phyloP scores from a whole-genome alignment of 2,113 vertebrate species.

The Sinosuthora webbiana region DNA sequence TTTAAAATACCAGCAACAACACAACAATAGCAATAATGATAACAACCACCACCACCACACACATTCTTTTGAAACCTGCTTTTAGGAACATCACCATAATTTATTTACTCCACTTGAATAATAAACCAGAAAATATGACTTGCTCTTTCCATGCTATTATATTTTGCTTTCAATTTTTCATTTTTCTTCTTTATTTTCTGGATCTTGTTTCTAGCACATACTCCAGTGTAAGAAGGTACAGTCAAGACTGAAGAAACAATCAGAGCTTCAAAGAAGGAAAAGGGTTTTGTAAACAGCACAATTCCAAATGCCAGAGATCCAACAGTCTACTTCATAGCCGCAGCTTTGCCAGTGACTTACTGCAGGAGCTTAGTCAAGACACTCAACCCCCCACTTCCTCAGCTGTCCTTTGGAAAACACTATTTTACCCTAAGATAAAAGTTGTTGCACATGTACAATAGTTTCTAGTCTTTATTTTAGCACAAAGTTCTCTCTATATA shows the following conservation, averaged over 20 bases:
- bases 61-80: background rate
- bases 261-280: background rate
- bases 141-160: background rate
- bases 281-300: background rate
- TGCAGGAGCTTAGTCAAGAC: background rate
- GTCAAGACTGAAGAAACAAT: background rate
- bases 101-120: background rate
- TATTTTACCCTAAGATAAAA: background rate
- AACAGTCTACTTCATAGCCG: background rate
- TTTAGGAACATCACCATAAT: background rate
- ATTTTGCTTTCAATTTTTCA: background rate
- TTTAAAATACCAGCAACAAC: background rate
- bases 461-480: background rate
- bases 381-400: background rate
- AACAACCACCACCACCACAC: background rate
- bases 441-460: rapidly evolving
- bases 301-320: background rate
- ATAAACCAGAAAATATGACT: background rate
- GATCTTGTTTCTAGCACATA: background rate
- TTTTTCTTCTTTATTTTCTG: background rate
- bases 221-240: background rate
- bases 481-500: background rate
- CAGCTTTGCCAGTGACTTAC: background rate
- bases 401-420: background rate
- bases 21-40: background rate